These are phyloP conservation scores for Ophiothrix spiculata DNA, from an alignment of 35 echinoderm and acorn worm species.

Conservation along the genomic window DNA sequence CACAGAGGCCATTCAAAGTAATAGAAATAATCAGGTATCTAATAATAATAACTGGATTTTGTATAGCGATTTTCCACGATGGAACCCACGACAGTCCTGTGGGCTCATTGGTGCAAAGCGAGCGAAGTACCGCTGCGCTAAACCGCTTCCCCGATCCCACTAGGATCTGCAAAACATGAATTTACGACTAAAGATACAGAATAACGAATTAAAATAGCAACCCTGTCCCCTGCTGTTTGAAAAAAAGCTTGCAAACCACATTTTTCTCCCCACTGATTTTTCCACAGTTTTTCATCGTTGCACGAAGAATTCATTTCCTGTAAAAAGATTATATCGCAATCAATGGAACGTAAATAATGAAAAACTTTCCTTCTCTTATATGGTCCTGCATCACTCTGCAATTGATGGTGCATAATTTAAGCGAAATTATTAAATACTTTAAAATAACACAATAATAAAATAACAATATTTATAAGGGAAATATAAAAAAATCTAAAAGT, in stretches of 20 bases:
- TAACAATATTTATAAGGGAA: neutral
- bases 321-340: neutral
- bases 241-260: neutral
- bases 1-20: neutral
- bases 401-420: neutral
- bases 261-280: neutral
- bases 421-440: neutral
- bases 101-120: too few species aligned
- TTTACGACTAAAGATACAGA: neutral
- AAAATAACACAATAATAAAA: neutral
- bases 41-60: too few species aligned
- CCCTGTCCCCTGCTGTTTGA: neutral
- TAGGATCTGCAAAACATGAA: neutral
- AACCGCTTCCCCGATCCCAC: too few species aligned
- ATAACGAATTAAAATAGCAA: neutral
- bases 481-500: neutral
- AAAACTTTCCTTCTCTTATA: neutral
- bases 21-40: neutral
- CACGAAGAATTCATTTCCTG: neutral
- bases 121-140: too few species aligned
- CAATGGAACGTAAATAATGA: neutral
- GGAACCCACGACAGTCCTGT: too few species aligned
- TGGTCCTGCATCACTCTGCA: neutral
- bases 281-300: neutral
- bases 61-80: too few species aligned